Evolutionary conservation across 2,888 invertebrate genomes (phyloP), one percentile per base, ranked within the genome.

Genomic region (Bimastos eiseni): DNA sequence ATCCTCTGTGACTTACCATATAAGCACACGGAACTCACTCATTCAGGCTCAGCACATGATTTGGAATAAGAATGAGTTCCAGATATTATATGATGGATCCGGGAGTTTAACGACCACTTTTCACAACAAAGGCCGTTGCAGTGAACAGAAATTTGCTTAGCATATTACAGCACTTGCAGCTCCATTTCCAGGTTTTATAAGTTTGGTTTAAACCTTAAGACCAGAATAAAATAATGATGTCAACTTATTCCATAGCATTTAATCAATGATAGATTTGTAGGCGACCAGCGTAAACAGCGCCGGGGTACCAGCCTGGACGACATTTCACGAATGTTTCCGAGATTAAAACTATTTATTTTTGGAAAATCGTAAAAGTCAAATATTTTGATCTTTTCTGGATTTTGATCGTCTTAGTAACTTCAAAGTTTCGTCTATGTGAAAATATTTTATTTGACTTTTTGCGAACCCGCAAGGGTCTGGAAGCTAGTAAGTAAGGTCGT

Each of bases 401-500:
- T 30, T 70, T 70, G n/a, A 70, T 70, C n/a, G n/a, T 70, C 70
- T 30, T 70, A n/a, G 11, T 70, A n/a, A 70, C 70, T 70, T n/a
- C 11, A 11, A n/a, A 70, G 70, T 70, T 70, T n/a, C n/a, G 70
- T n/a, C 4, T 70, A 70, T 70, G 30, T 13, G 70, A 70, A 70
- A 70, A 70, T 70, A 70, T 70, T 70, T 70, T 70, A 70, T 70
- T 70, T 70, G 70, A 70, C n/a, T 70, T n/a, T 44, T 70, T 70
- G 70, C 70, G 70, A 70, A n/a, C n/a, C n/a, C 70, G 70, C 30
- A 70, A n/a, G 70, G n/a, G 30, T 70, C n/a, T 70, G 30, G 70
- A n/a, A 70, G 70, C 70, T 70, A 70, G 70, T 70, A 70, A 70
- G 70, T 70, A 70, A 70, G 70, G n/a, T 70, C 70, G 70, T 70